Evolutionary conservation across 2,113 vertebrate species (phyloP).

Genomic region (Numenius arquata): DNA sequence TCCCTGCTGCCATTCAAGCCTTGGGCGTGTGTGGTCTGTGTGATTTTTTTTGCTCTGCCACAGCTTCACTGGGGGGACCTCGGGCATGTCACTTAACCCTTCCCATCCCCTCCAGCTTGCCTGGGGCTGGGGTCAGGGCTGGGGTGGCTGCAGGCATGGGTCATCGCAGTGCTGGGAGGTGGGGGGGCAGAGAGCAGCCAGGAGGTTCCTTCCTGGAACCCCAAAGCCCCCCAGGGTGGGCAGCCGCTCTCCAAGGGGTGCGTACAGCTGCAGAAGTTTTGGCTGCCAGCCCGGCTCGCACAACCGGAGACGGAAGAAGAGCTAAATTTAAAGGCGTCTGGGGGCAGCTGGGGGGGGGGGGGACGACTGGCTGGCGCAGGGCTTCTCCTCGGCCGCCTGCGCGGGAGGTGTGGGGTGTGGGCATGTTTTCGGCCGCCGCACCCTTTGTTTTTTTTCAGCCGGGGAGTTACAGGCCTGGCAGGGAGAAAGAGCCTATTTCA

Average conservation of each 20-base stretch:
- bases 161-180: rapidly evolving
- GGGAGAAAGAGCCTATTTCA: neutral
- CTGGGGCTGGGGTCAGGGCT: neutral
- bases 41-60: neutral
- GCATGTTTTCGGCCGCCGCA: rapidly evolving
- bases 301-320: neutral
- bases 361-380: neutral
- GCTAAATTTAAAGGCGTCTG: neutral
- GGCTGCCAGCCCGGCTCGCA: neutral
- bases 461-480: neutral
- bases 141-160: neutral
- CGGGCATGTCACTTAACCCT: neutral
- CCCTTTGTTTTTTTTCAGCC: neutral
- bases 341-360: rapidly evolving
- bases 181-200: neutral
- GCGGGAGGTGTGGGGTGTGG: rapidly evolving
- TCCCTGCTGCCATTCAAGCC: neutral
- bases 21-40: neutral
- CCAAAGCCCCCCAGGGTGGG: rapidly evolving
- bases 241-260: neutral
- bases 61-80: neutral
- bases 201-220: neutral
- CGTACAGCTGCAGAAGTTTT: neutral
- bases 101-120: rapidly evolving
- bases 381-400: neutral